Evolutionary conservation across 2,797 vertebrate species (phyloP).

Genomic region (Denticeps clupeoides): DNA sequence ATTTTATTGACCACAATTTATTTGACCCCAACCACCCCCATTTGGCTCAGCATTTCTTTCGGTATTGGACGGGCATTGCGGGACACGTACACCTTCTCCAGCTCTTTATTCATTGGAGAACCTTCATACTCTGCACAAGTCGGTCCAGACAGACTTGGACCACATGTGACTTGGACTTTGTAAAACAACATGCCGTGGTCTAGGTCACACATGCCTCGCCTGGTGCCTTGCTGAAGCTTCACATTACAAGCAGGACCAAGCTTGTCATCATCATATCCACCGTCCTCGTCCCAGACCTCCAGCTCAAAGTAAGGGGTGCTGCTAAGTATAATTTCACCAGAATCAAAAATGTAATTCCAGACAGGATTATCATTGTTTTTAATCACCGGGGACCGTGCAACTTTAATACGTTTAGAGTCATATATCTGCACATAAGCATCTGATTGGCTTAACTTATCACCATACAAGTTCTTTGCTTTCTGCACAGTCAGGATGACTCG

Average conservation of each 20-base stretch:
- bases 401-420: background rate
- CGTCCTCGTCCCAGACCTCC: constrained; percentile 72
- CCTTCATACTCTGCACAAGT: constrained; percentile 51
- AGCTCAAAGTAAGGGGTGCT: constrained; percentile 27
- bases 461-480: constrained; percentile 47
- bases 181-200: constrained; percentile 54
- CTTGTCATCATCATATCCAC: constrained; percentile 57
- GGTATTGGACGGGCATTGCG: constrained; percentile 50
- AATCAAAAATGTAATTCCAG: constrained; percentile 44
- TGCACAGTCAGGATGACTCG: constrained; percentile 46
- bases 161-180: constrained; percentile 44
- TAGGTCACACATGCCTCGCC: too few relatives aligned
- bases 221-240: constrained; percentile 13
- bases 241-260: constrained; percentile 58
- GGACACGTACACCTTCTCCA: constrained; percentile 45
- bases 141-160: constrained; percentile 49
- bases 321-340: constrained; percentile 41
- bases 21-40: too few relatives aligned
- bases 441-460: constrained; percentile 43
- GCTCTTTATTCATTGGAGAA: constrained; percentile 34
- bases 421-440: constrained; percentile 64
- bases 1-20: too few relatives aligned
- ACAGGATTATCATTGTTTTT: constrained; percentile 50
- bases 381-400: constrained; percentile 27
- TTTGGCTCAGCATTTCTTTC: constrained; percentile 35